Base-by-base conservation (phyloP, 2,797 vertebrate genomes). In the Anomalospiza imberbis region DNA sequence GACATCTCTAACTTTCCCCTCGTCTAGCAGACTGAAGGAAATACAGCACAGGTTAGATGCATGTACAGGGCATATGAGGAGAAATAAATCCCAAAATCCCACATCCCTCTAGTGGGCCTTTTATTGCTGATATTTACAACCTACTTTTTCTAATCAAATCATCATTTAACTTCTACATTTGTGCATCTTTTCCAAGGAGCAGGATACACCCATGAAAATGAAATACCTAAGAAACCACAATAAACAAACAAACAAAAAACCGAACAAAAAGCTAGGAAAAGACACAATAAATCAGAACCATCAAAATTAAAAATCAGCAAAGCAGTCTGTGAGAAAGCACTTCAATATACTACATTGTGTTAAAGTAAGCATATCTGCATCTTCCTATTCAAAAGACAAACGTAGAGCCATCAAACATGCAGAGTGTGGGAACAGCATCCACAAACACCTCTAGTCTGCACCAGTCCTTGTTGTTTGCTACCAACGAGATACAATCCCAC, bases 331-430 rank as follows among this genome's bases (percentile, higher is more conserved):
- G 51, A 75, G 45, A 71, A 85, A 76, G 5, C 22, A 53, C 31
- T 65, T 87, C 19, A 36, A 40, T 13, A 60, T 14, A 48, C 18
- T 63, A 40, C 74, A 76, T 3, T 36, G 9, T 20, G 32, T 28
- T 86, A n/a, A 74, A 83, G 10, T 55, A 51, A 47, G 24, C 20
- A 12, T 16, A 29, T 75, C 38, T 47, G 28, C 11, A n/a, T 6
- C 47, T 62, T 28, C n/a, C 31, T 72, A 2, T 3, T 29, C 40
- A 70, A 88, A 94, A 81, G 50, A 25, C 42, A 40, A 88, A 74
- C 0, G 0, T 0, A 68, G 17, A 84, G 5, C 21, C 22, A 34
- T 34, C 32, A 74, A 42, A 93, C 15, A 36, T 0, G 3, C 40
- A 55, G n/a, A 42, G 32, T 5, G 11, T 66, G 38, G 40, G 45